phyloP scores from a whole-genome alignment of 1,140 invertebrate genomes.

The Bombus waltoni region DNA sequence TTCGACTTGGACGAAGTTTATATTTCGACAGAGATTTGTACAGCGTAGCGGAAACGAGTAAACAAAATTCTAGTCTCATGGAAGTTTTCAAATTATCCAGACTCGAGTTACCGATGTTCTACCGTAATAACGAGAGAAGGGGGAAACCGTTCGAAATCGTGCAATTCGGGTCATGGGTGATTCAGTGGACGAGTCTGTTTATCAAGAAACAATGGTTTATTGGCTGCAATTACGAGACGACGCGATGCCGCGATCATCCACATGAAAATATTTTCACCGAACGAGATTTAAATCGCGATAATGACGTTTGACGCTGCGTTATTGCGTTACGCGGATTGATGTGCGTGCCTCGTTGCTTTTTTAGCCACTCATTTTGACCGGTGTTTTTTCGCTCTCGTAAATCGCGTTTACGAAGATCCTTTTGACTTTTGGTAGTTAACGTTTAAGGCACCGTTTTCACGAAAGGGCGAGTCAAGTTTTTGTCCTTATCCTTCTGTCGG shows the following conservation, averaged over 20 bases:
- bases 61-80: too few species aligned
- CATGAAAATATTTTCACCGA: not conserved
- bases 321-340: too few species aligned
- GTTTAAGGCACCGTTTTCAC: not conserved
- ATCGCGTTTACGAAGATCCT: not conserved
- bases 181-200: not conserved
- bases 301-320: not conserved
- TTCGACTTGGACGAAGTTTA: too few species aligned
- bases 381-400: not conserved
- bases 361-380: too few species aligned
- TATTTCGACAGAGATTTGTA: too few species aligned
- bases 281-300: not conserved
- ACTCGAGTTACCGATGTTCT: too few species aligned
- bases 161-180: constrained; percentile 3
- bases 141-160: not conserved
- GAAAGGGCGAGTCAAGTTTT: not conserved
- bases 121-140: not conserved
- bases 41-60: too few species aligned
- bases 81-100: too few species aligned
- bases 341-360: not conserved
- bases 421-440: not conserved
- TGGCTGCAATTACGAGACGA: constrained; percentile 16
- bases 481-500: not conserved
- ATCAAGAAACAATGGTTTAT: constrained; percentile 22
- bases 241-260: not conserved